Evolutionary conservation across 1,140 invertebrate species (phyloP).

Genomic region (Drosophila ohnishii): DNA sequence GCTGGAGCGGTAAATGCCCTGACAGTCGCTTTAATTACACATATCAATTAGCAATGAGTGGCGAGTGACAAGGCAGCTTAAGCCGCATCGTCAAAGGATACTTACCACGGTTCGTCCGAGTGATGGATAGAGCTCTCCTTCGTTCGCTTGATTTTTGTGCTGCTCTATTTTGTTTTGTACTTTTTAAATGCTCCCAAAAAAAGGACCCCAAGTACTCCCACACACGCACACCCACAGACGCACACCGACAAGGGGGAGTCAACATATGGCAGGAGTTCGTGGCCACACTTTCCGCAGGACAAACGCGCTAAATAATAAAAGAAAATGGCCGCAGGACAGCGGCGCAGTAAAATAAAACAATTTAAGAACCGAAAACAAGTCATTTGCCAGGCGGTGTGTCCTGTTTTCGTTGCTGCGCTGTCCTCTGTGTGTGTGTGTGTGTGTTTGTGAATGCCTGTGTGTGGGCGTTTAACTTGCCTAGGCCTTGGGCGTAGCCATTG

Average conservation of each 20-base stretch:
- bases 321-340: slow-evolving; percentile 34
- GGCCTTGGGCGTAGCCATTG: slow-evolving; percentile 65
- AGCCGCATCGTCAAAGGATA: slow-evolving; percentile 30
- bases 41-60: slow-evolving; percentile 48
- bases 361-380: slow-evolving; percentile 70
- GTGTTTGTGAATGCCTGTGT: slow-evolving; percentile 10
- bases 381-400: slow-evolving; percentile 52
- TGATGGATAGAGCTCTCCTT: slow-evolving; percentile 6
- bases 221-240: slow-evolving; percentile 18
- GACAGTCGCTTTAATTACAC: slow-evolving; percentile 48
- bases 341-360: slow-evolving; percentile 50
- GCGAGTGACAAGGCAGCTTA: slow-evolving; percentile 34
- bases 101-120: slow-evolving; percentile 19
- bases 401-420: slow-evolving; percentile 17
- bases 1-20: slow-evolving; percentile 50
- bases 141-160: slow-evolving; percentile 7
- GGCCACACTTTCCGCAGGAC: slow-evolving; percentile 48
- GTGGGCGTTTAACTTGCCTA: slow-evolving; percentile 54
- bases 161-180: slow-evolving; percentile 10
- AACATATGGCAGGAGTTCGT: slow-evolving; percentile 62
- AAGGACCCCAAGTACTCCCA: slow-evolving; percentile 6
- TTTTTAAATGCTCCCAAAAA: slow-evolving; percentile 8
- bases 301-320: slow-evolving; percentile 50
- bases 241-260: slow-evolving; percentile 2
- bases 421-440: slow-evolving; percentile 14